A percentile compares a stretch with the other conserved stretches of the same genome.
Conservation (phyloP, 2,797 vertebrate genomes). For the Euthynnus affinis region DNA sequence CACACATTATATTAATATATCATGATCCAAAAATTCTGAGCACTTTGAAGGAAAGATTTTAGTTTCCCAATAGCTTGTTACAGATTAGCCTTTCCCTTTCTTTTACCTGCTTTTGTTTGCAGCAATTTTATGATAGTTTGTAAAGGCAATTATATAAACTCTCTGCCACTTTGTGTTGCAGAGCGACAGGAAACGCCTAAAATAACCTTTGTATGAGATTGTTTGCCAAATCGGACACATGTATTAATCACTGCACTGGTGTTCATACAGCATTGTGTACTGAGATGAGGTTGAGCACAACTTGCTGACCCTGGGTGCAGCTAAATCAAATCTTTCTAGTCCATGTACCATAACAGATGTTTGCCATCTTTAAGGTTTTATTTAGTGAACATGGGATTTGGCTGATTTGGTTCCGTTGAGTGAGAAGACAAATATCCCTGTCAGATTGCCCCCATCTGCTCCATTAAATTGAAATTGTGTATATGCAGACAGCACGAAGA, state of each 20-base stretch:
- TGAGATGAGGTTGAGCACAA: neutral
- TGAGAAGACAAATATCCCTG: neutral
- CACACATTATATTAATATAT: neutral
- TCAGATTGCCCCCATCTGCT: neutral
- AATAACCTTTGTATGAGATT: neutral
- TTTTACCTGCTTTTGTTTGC: constrained; percentile 2
- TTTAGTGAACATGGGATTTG: constrained; percentile 1
- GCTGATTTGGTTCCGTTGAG: constrained; percentile 3
- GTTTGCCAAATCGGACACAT: neutral
- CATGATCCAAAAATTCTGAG: neutral
- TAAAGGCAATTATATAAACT: neutral
- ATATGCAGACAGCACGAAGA: neutral
- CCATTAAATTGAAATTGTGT: neutral
- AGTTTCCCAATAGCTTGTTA: neutral
- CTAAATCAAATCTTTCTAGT: neutral
- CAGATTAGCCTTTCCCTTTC: neutral
- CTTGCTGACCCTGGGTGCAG: neutral
- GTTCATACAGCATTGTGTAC: neutral
- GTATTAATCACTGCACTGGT: neutral
- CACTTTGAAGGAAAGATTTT: neutral
- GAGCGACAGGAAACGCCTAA: neutral
- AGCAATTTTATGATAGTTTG: neutral
- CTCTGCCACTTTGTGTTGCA: neutral
- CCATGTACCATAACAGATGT: neutral
- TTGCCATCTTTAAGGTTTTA: neutral